These are phyloP conservation scores for Diorhabda elongata DNA, from an alignment of 1,140 invertebrate genomes.

Conservation along the genomic window DNA sequence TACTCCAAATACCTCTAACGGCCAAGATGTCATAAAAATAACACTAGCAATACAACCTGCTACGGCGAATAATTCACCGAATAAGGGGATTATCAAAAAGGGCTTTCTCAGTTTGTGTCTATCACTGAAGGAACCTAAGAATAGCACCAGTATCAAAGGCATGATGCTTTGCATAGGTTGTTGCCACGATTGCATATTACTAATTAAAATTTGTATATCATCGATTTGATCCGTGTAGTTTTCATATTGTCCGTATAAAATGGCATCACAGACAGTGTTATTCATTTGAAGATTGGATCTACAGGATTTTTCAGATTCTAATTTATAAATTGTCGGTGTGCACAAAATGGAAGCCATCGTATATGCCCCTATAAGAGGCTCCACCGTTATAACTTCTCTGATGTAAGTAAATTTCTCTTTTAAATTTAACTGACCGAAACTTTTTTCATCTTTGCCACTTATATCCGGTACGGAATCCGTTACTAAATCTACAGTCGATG, in stretches of 20 bases:
- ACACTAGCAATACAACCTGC: conserved; percentile 53
- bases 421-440: conserved; percentile 30
- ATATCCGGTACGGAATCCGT: conserved; percentile 35
- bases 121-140: conserved; percentile 64
- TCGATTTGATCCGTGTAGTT: conserved; percentile 32
- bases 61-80: conserved; percentile 54
- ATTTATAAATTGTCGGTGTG: conserved; percentile 32
- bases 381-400: conserved; percentile 41
- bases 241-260: conserved; percentile 44
- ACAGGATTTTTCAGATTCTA: conserved; percentile 43
- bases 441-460: conserved; percentile 28
- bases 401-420: conserved; percentile 32
- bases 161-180: conserved; percentile 42
- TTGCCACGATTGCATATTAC: conserved; percentile 45
- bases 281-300: conserved; percentile 34
- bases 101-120: conserved; percentile 60
- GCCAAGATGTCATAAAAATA: conserved; percentile 51
- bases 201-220: conserved; percentile 40
- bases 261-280: conserved; percentile 46
- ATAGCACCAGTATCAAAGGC: conserved; percentile 57
- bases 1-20: conserved; percentile 53
- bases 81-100: conserved; percentile 57
- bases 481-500: conserved; percentile 40
- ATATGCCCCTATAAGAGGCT: conserved; percentile 40
- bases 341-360: conserved; percentile 34